Base-by-base conservation (phyloP, 2,113 vertebrate species). In the Sturnira hondurensis region DNA sequence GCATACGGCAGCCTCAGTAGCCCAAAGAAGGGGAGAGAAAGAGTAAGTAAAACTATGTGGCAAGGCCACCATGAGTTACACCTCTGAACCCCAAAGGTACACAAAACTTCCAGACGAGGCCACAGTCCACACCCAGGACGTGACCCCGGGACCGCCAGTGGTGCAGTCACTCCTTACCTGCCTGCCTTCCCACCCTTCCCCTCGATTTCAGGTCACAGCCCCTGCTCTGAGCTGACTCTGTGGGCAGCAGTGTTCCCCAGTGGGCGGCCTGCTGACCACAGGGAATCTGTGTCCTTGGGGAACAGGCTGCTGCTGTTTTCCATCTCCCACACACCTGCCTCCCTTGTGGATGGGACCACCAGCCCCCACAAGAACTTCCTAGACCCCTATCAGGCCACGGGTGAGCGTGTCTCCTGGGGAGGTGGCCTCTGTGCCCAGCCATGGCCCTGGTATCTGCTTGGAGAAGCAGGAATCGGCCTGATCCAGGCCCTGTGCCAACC, bases 181-280 rank as follows among this genome's bases (percentile, higher is more conserved):
- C 65, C 65, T 41, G n/a, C 14, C 14, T 20, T 6, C 61, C 24
- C 13, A 45, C 11, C 2, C 20, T 0, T 9, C 33, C 4, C 65
- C 61, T 81, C 14, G 26, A 92, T 91, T 81, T 50, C 94, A 99
- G 99, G 97, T 99, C 95, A 97, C 98, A 78, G 97, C 98, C 73
- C 67, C 9, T n/a, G 68, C 98, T 52, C 85, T 99, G 96, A 98
- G 98, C n/a, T 98, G 94, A 94, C 99, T 98, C 93, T 99, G 99
- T 95, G 99, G 99, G 52, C 96, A 93, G 33, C 96, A 98, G 80
- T 98, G 98, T 74, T 99, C 98, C 47, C 78, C 93, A 36, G 97
- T 95, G 77, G 98, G 98, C 68, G 94, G 98, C 93, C 98, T 99
- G 99, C 99, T 0, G 98, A 98, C 76, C 95, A 95, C 52, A 97